Conservation (phyloP, 1,140 invertebrate species). For the Wasmannia auropunctata region DNA sequence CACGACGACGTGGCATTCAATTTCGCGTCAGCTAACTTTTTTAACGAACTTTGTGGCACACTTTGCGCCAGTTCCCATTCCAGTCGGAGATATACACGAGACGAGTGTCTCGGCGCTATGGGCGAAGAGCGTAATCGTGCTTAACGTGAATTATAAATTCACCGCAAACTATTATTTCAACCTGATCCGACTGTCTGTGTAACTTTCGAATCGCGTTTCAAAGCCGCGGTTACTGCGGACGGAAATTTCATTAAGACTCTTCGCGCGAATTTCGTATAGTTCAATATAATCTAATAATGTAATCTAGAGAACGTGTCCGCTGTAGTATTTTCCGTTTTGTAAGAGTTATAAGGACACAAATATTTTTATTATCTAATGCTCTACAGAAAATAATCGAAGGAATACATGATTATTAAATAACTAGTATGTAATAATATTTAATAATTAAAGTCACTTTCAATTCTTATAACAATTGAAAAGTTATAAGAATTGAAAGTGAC, state of each 20-base stretch:
- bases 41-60: slow-evolving; percentile 52
- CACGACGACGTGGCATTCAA: slow-evolving; percentile 49
- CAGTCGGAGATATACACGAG: slow-evolving; percentile 14
- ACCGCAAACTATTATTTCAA: slow-evolving; percentile 55
- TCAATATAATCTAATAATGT: slow-evolving; percentile 26
- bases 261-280: slow-evolving; percentile 29
- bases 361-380: neutral
- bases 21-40: slow-evolving; percentile 56
- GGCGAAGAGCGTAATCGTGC: slow-evolving; percentile 44
- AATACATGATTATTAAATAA: neutral
- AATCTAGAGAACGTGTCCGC: neutral
- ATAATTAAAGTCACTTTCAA: neutral
- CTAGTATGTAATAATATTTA: neutral
- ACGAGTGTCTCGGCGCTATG: slow-evolving; percentile 43
- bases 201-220: slow-evolving; percentile 53
- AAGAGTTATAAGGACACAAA: neutral
- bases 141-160: slow-evolving; percentile 62
- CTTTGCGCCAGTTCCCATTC: slow-evolving; percentile 44
- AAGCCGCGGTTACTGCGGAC: slow-evolving; percentile 25
- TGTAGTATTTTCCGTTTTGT: neutral
- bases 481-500: no score
- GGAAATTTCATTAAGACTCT: slow-evolving; percentile 32
- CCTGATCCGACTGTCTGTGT: slow-evolving; percentile 55
- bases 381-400: neutral
- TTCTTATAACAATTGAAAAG: no score